Base-by-base conservation (phyloP, 2,888 invertebrate genomes). In the Trichacis sp. region DNA sequence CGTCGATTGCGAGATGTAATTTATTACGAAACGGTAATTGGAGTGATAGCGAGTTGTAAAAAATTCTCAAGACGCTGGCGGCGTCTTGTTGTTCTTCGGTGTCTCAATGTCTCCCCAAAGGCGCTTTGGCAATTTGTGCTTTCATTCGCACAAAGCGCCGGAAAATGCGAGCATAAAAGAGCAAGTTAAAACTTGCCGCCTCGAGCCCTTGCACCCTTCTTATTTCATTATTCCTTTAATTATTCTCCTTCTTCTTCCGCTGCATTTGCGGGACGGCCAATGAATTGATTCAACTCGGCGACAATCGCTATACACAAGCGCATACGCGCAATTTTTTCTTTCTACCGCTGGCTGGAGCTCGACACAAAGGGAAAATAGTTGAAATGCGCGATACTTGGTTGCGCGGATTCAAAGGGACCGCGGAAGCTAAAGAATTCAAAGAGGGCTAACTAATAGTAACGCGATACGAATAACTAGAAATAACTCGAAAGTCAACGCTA, bases 131-230 rank as follows among this genome's bases (percentile, higher is more conserved):
- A 83, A 83, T 83, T 83, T 83, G 79, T 82, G 81, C 81, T 81
- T 81, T 83, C 83, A 81, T 83, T 83, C 80, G 82, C 82, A 83
- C 82, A 83, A 83, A 83, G 82, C 81, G 61, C 40, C 62, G 77
- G 80, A 78, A 79, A 81, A 82, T 80, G 77, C 77, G 75, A 70
- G 76, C 77, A 81, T 83, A 83, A 83, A 83, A 81, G 83, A 81
- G n/a, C 80, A 82, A 82, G 83, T 83, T 82, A 82, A 83, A 83
- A 83, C 81, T 83, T 83, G 83, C 82, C 77, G 81, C 83, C 82
- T 76, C 69, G 77, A 83, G 83, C 82, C n/a, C n/a, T 24, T 24
- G 77, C 78, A 74, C 78, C 77, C 72, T 66, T n/a, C n/a, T n/a
- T n/a, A n/a, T n/a, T n/a, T n/a, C n/a, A n/a, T n/a, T n/a, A n/a